Base-by-base conservation (phyloP, 2,888 invertebrate genomes). In the Gerosis bhagava region DNA sequence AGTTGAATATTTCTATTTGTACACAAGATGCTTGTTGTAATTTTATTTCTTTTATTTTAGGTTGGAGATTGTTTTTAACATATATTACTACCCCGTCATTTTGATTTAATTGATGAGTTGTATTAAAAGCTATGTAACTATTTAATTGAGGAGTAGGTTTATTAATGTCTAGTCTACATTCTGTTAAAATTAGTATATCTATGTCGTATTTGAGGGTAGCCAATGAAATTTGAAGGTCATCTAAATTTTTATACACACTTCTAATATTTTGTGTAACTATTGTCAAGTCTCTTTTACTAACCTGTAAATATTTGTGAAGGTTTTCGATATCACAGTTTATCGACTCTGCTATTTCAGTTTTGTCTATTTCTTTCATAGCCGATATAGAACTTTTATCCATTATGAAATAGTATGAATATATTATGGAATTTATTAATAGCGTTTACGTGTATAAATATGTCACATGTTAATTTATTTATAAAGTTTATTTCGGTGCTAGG, bases 121-220 rank as follows among this genome's bases (percentile, higher is more conserved):
- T n/a, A 3, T 15, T 13, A 7, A 35, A 43, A 8, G 34, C 28
- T 6, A 10, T 35, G 17, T 43, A 43, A 7, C 35, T 35, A 10
- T 13, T 8, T 6, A 43, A 3, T 8, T 15, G 2, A 2, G 35
- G 35, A 8, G 29, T 43, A 1, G 34, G 15, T 28, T 49, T 49
- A 34, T 44, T n/a, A n/a, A n/a, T 19, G 10, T 32, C 8, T 6
- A 44, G 10, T 2, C 39, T 3, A 25, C 49, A 49, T 28, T 49
- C 49, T 1, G 43, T 49, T n/a, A 49, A 24, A 16, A 49, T 22
- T 10, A 49, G 17, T 8, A 49, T 21, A 28, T 49, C 49, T 1
- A 17, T 17, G 1, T 43, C 13, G 7, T 32, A 32, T 8, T 10
- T 32, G 8, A 44, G 10, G 1, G 32, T 2, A 7, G 49, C 26